These are phyloP conservation scores for Nestor notabilis DNA, from an alignment of 2,113 vertebrate genomes.

Conservation along the genomic window DNA sequence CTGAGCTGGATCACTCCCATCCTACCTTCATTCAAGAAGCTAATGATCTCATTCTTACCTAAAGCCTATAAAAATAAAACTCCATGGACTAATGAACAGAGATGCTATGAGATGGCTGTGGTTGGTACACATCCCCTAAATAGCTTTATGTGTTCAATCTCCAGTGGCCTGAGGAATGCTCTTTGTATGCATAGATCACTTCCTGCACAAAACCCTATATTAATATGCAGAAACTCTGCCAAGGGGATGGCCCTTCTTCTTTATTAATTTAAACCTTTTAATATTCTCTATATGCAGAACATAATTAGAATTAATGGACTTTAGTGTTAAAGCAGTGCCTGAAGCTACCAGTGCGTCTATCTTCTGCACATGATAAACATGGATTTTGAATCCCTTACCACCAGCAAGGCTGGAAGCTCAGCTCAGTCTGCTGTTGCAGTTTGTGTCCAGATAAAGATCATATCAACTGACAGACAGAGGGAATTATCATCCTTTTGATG, in stretches of 20 bases:
- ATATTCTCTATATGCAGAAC: conserved; percentile 61
- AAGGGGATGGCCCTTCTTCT: conserved; percentile 13
- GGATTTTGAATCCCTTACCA: conserved; percentile 41
- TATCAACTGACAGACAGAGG: conserved; percentile 47
- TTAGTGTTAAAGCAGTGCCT: conserved; percentile 40
- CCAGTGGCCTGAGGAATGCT: conserved; percentile 3
- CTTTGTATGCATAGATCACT: not conserved
- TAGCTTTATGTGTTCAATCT: not conserved
- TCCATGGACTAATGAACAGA: not conserved
- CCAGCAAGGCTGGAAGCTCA: conserved; percentile 40
- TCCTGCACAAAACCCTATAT: not conserved
- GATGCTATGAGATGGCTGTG: not conserved
- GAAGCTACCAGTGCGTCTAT: conserved; percentile 45
- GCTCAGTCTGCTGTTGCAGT: conserved; percentile 3
- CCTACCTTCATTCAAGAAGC: not conserved
- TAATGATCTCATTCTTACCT: not conserved
- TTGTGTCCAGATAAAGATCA: conserved; percentile 46
- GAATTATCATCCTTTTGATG: conserved; percentile 42
- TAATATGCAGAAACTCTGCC: conserved; percentile 43
- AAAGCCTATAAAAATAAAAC: not conserved
- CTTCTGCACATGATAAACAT: conserved; percentile 28
- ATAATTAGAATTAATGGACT: conserved; percentile 63
- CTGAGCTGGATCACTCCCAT: not conserved
- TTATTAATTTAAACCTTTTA: conserved; percentile 70
- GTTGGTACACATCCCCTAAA: not conserved